Percentiles rank a stretch among this genome's conserved stretches.
Evolutionary conservation across 2,113 vertebrate genomes (phyloP).

Genomic region (Chionodraco myersi): DNA sequence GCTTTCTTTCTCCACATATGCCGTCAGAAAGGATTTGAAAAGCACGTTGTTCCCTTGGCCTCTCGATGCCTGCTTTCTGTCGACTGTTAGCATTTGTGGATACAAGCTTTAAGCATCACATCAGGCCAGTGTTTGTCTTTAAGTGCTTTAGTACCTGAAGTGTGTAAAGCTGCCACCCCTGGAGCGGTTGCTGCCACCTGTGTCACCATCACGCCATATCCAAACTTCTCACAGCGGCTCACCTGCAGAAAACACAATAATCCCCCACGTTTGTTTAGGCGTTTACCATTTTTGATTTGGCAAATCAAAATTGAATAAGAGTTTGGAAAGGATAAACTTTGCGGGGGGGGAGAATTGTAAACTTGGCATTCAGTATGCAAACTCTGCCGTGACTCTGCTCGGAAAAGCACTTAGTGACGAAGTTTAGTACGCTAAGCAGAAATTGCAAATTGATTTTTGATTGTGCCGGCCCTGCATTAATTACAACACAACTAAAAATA

Average conservation of each 20-base stretch:
- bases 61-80: neutral
- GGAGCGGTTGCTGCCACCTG: slow-evolving; percentile 91
- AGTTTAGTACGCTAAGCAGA: neutral
- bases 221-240: slow-evolving; percentile 90
- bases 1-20: slow-evolving; percentile 18
- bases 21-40: neutral
- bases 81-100: neutral
- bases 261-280: too few relatives aligned
- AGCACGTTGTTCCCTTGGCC: neutral
- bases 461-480: slow-evolving; percentile 35
- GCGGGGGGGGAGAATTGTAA: neutral
- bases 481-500: slow-evolving; percentile 62
- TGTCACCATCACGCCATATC: slow-evolving; percentile 89
- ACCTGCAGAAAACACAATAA: slow-evolving; percentile 76
- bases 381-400: neutral
- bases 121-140: slow-evolving; percentile 12
- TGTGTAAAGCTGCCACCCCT: slow-evolving; percentile 86
- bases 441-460: slow-evolving; percentile 50
- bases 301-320: neutral
- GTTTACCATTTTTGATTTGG: neutral
- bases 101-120: slow-evolving; percentile 16
- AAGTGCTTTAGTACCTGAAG: slow-evolving; percentile 86
- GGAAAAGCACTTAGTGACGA: neutral
- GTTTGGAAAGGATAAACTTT: neutral
- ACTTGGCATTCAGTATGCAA: neutral